A percentile compares a stretch with the other conserved stretches of the same genome.
Conservation (phyloP, 2,888 invertebrate species). For the Cataglyphis altisquamis region DNA sequence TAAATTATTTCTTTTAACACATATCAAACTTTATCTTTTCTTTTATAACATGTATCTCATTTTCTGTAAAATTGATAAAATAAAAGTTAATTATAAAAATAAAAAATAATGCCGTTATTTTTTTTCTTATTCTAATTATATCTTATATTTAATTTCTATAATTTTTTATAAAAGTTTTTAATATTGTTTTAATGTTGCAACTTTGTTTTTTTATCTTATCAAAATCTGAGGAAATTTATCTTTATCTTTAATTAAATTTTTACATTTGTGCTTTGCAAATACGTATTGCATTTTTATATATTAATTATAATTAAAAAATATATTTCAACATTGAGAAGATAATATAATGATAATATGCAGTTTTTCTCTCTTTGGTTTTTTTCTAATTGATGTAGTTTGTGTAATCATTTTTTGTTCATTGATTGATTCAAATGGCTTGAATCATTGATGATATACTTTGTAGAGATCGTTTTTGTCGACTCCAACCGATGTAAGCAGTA, state of each 20-base stretch:
- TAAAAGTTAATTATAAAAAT: slow-evolving; percentile 9
- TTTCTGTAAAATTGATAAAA: background rate
- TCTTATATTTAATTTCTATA: background rate
- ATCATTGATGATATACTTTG: background rate
- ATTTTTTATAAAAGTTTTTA: background rate
- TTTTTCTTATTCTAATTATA: background rate
- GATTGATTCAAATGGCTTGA: background rate
- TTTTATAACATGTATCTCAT: background rate
- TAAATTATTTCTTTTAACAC: background rate
- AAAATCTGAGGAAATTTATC: background rate
- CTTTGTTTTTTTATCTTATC: slow-evolving; percentile 20
- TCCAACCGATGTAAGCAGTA: slow-evolving; percentile 9
- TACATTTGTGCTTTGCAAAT: background rate
- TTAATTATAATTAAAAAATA: background rate
- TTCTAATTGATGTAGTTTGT: background rate
- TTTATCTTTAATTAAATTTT: background rate
- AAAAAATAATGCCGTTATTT: background rate
- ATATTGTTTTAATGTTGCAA: background rate
- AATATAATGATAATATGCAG: background rate
- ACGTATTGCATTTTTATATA: too few relatives aligned
- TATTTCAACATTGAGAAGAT: background rate
- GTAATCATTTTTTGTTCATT: background rate
- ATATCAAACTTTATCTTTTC: background rate
- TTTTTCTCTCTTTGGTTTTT: background rate
- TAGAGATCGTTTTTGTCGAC: slow-evolving; percentile 36